Evolutionary conservation across 2,797 vertebrate species (phyloP), one percentile per base, ranked within the genome.

Genomic region (Threskiornis aethiopicus): DNA sequence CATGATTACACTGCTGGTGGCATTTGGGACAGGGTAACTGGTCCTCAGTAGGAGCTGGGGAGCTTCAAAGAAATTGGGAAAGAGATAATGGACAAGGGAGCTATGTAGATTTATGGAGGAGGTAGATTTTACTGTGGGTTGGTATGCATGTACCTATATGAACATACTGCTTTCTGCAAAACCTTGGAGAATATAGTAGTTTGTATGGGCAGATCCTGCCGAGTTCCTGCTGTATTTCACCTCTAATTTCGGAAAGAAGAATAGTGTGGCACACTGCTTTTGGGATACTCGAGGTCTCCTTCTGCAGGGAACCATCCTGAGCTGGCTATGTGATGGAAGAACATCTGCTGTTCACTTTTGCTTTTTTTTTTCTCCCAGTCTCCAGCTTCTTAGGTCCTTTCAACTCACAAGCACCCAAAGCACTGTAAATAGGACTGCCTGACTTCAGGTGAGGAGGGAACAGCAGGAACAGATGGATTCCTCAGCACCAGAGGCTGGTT

Each of bases 401-500:
- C 78, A 73, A 70, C 64, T 92, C 46, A 3, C 54, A 71, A 61
- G 52, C 75, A 89, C 75, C 81, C 59, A 52, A 59, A 77, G 2
- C 37, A 17, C 35, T 31, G n/a, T 11, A 22, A 89, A 21, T 3
- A 46, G 55, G 71, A 16, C 13, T 37, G 52, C 10, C 58, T 81
- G 83, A 22, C 64, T 42, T 85, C 55, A 85, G 84, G 90, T 92
- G 90, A 71, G 59, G 80, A 64, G 71, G 37, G 41, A 86, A 13
- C 54, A 66, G 85, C 46, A 70, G 89, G 83, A 51, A 31, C 93
- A 96, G 94, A 82, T 79, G 86, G 95, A 76, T 87, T 87, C 76
- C 37, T 65, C 59, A 77, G 80, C 70, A 82, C 67, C 70, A 86
- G 37, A 59, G 77, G 22, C 80, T 69, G 61, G 42, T 82, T 95